These are phyloP conservation scores for Numenius arquata DNA, from an alignment of 2,113 vertebrate species.

Conservation along the genomic window DNA sequence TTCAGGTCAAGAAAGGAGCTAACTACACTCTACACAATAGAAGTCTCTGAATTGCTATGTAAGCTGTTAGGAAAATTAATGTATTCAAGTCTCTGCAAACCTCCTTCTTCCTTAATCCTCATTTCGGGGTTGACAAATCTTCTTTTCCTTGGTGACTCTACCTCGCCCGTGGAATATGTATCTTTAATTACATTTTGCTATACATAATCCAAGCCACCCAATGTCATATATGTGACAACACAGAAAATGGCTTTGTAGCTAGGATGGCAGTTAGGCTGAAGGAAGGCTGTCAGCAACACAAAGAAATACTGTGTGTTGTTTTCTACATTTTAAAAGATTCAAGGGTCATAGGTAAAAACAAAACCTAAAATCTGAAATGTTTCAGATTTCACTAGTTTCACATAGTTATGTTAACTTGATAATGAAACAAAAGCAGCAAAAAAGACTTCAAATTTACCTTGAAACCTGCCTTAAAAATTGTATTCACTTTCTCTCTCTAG, in stretches of 20 bases:
- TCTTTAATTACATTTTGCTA: conserved; percentile 51
- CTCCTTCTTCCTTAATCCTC: conserved; percentile 40
- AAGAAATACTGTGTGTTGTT: neutral
- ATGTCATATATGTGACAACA: neutral
- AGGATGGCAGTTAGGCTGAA: neutral
- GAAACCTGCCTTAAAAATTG: neutral
- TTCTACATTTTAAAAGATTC: neutral
- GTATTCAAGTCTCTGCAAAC: conserved; percentile 22
- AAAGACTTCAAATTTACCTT: neutral
- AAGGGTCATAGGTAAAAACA: neutral
- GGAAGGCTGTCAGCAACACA: neutral
- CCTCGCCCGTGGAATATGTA: neutral
- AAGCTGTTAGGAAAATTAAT: conserved; percentile 38
- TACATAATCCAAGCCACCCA: conserved; percentile 3
- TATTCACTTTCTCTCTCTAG: neutral
- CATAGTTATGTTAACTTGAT: neutral
- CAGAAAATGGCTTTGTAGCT: neutral
- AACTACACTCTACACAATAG: neutral
- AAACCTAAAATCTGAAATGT: neutral
- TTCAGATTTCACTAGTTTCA: neutral
- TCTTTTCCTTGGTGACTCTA: conserved; percentile 37
- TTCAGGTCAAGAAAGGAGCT: neutral
- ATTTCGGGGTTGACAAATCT: conserved; percentile 28
- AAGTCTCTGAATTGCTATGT: neutral
- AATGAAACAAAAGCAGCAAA: neutral